These are phyloP conservation scores for Danio kyathit DNA, from an alignment of 2,797 vertebrate genomes.

Conservation along the genomic window DNA sequence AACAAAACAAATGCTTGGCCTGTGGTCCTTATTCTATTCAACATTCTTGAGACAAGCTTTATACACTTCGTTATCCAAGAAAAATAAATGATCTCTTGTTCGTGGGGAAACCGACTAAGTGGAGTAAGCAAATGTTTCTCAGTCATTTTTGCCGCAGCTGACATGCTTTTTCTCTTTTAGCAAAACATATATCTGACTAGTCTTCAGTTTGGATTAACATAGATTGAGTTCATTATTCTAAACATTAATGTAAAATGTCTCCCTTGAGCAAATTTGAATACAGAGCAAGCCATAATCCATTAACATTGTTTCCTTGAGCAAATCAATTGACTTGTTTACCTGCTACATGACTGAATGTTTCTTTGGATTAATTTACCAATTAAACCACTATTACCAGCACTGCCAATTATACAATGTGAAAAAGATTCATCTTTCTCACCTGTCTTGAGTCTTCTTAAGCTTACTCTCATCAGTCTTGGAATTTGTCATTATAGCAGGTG, in stretches of 20 bases:
- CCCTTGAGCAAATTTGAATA: background rate
- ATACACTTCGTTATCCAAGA: constrained; percentile 55
- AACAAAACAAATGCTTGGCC: constrained; percentile 59
- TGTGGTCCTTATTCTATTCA: constrained; percentile 56
- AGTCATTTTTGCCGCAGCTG: constrained; percentile 43
- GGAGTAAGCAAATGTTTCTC: constrained; percentile 53
- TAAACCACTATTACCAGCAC: background rate
- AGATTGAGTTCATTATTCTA: background rate
- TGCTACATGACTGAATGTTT: background rate
- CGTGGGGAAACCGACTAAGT: constrained; percentile 39
- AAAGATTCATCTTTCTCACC: constrained; percentile 76
- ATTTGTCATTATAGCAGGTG: constrained; percentile 83
- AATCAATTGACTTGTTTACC: background rate
- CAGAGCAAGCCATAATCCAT: background rate
- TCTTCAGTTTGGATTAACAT: background rate
- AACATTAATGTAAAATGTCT: background rate
- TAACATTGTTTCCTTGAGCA: background rate
- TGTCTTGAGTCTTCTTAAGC: constrained; percentile 86
- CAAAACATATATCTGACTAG: constrained; percentile 2
- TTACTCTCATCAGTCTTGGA: constrained; percentile 82
- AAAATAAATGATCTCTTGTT: constrained; percentile 59
- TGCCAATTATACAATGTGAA: constrained; percentile 1
- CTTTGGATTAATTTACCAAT: background rate
- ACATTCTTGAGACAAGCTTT: constrained; percentile 52
- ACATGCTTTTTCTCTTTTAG: background rate